Evolutionary conservation across 2,113 vertebrate genomes (phyloP).

Genomic region (Hyperopisus bebe): DNA sequence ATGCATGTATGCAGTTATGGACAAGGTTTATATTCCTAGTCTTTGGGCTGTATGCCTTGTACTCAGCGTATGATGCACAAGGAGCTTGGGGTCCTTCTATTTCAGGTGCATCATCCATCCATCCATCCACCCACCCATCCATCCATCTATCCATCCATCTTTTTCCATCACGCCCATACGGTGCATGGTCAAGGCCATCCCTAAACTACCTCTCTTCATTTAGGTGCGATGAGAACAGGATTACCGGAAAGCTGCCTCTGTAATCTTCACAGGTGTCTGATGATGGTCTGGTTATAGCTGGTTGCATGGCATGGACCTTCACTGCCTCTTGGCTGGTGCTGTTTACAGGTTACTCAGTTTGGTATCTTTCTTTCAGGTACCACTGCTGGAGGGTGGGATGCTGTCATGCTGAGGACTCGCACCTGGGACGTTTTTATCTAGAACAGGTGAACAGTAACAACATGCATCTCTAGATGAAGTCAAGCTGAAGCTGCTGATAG

Average conservation of each 20-base stretch:
- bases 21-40: not conserved
- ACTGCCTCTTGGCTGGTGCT: not conserved
- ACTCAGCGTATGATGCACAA: not conserved
- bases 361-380: not conserved
- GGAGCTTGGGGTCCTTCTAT: not conserved
- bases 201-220: not conserved
- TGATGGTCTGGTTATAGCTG: not conserved
- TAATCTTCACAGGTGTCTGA: not conserved
- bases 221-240: not conserved
- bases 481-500: not conserved
- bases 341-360: not conserved
- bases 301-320: not conserved
- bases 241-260: not conserved
- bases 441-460: not conserved
- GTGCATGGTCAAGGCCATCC: not conserved
- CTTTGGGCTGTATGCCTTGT: not conserved
- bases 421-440: not conserved
- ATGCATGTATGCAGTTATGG: not conserved
- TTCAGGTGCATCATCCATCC: not conserved
- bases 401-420: not conserved
- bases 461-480: not conserved
- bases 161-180: not conserved
- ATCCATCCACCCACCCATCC: not conserved
- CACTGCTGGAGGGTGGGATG: not conserved
- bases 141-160: not conserved